Base-by-base conservation (phyloP, 1,140 invertebrate species). In the Bombus pyrosoma region DNA sequence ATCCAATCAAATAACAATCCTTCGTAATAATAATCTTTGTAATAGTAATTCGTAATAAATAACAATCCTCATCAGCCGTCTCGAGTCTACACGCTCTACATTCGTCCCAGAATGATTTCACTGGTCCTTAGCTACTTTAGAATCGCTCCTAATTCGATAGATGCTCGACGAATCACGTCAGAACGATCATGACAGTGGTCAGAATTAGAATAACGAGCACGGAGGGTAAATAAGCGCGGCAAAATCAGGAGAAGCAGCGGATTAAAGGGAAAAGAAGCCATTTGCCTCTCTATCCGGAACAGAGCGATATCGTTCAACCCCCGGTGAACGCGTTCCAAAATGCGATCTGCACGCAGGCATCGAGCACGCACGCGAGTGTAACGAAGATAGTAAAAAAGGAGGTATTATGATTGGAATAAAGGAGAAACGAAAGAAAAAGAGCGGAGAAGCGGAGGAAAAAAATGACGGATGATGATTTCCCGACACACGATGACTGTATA, bases 401-500 rank as follows among this genome's bases (percentile, higher is more conserved):
- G 59, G 57, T 6, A 28, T 2, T 10, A 22, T 18, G 32, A 9
- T 4, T 22, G 32, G 18, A 15, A 37, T 28, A 9, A 39, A 43
- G 39, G 2, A 39, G 39, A 0, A 53, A 32, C 34, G 39, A 66
- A 32, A 77, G 82, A 83, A 59, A 34, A 79, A 22, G 37, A 34
- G 22, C 37, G 32, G 25, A 28, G 59, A 22, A n/a, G 12, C 1
- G 39, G 6, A n/a, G 28, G 32, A 39, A 22, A 83, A 77, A 89
- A 89, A 89, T 89, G 88, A 89, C 87, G 85, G 88, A 89, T 86
- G 88, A 89, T 89, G 88, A 89, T 89, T 89, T 89, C 87, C 84
- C 88, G 72, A 89, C 87, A 73, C 82, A 85, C 87, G 88, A 89
- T 89, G 88, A 89, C 85, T 89, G 66, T 83, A 37, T 69, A 13